These are phyloP conservation scores for Emydura subglobosa DNA, from an alignment of 2,113 vertebrate species.

Conservation along the genomic window DNA sequence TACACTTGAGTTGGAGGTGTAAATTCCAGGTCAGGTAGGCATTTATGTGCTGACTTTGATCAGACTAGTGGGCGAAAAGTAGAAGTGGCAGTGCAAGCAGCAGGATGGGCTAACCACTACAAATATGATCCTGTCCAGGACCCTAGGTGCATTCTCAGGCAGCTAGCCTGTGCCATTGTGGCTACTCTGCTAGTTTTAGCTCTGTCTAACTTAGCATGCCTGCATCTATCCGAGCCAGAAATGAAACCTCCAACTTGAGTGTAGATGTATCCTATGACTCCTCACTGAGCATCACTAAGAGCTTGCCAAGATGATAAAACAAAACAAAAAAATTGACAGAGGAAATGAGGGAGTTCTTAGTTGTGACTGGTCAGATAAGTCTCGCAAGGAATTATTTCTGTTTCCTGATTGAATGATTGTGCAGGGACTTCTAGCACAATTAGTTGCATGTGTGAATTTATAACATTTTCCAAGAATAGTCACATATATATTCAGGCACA, in stretches of 20 bases:
- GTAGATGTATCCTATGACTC: not conserved
- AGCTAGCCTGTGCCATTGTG: not conserved
- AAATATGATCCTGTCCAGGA: not conserved
- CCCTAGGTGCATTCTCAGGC: not conserved
- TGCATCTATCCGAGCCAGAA: not conserved
- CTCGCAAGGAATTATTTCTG: constrained; percentile 54
- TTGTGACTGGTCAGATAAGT: constrained; percentile 47
- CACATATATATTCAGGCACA: not conserved
- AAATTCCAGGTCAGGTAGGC: not conserved
- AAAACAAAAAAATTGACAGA: constrained; percentile 21
- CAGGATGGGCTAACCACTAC: not conserved
- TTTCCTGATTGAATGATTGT: constrained; percentile 36
- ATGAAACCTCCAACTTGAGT: not conserved
- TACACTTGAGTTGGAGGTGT: not conserved
- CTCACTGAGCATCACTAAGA: constrained; percentile 27
- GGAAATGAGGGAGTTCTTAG: constrained; percentile 20
- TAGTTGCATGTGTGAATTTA: constrained; percentile 54
- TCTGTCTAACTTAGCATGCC: not conserved
- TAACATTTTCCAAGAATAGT: constrained; percentile 33
- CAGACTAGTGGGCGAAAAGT: not conserved
- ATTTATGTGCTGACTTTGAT: not conserved
- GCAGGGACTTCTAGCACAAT: constrained; percentile 66
- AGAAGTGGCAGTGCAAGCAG: not conserved
- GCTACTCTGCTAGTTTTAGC: not conserved
- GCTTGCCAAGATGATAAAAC: constrained; percentile 20